Evolutionary conservation across 2,888 invertebrate species (phyloP).

Genomic region (Drosophila mettleri): DNA sequence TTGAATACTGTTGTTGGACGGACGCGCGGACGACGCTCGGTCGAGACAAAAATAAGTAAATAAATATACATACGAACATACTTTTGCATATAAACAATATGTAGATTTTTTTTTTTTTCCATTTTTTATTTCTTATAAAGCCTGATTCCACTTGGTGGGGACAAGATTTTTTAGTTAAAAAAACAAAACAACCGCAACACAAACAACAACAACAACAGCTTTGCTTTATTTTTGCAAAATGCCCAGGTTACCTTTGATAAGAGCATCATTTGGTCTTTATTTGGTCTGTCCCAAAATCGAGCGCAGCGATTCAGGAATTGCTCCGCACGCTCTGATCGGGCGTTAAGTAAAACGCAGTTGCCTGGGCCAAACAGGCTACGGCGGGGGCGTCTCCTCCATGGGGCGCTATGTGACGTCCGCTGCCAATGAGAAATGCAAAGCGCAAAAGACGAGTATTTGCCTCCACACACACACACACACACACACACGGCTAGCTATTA

Average conservation of each 20-base stretch:
- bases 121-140: too few species aligned
- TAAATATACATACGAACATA: conserved; percentile 14
- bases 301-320: too few species aligned
- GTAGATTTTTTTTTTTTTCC: too few species aligned
- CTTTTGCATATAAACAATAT: conserved; percentile 40
- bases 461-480: not conserved
- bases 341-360: not conserved
- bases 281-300: too few species aligned
- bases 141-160: conserved; percentile 44
- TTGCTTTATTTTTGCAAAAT: conserved; percentile 15
- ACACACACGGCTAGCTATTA: not conserved
- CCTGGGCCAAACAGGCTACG: conserved; percentile 3
- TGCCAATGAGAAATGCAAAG: conserved; percentile 4
- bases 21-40: too few species aligned
- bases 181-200: conserved; percentile 46
- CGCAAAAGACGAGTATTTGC: conserved; percentile 15
- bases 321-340: too few species aligned
- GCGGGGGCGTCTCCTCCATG: too few species aligned
- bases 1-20: conserved; percentile 57
- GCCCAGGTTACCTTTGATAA: not conserved
- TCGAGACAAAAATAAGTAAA: conserved; percentile 20
- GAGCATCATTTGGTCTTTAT: too few species aligned
- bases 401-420: not conserved
- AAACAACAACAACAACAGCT: conserved; percentile 26
- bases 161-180: conserved; percentile 60